Evolutionary conservation across 2,888 invertebrate species (phyloP).

Genomic region (Chloroclysta siterata): DNA sequence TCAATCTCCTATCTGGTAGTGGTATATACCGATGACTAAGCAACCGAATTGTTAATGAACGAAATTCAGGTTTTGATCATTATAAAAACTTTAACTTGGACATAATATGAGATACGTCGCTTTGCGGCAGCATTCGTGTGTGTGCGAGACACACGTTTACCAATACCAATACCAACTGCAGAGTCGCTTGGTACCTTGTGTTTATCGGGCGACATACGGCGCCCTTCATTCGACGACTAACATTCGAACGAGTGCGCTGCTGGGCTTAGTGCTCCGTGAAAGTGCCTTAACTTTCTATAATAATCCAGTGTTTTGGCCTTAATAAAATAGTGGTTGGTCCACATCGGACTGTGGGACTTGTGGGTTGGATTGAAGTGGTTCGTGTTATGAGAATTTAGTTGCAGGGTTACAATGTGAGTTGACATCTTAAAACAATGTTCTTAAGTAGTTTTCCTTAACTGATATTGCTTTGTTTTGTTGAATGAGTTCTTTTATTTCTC

Average conservation of each 20-base stretch:
- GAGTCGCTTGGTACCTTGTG: slow-evolving; percentile 41
- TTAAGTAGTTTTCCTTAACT: slow-evolving; percentile 13
- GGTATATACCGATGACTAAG: slow-evolving; percentile 21
- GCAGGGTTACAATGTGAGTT: slow-evolving; percentile 27
- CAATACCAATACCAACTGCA: neutral
- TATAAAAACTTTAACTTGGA: slow-evolving; percentile 9
- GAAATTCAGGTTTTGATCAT: slow-evolving; percentile 7
- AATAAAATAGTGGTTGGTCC: slow-evolving; percentile 19
- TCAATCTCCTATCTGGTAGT: neutral
- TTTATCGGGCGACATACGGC: slow-evolving; percentile 47
- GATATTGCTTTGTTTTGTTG: slow-evolving; percentile 3
- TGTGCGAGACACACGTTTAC: slow-evolving; percentile 17
- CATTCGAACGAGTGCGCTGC: slow-evolving; percentile 42
- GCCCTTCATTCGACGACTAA: slow-evolving; percentile 53
- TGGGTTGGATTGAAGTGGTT: slow-evolving; percentile 29
- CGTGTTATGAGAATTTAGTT: slow-evolving; percentile 22
- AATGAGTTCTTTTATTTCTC: neutral
- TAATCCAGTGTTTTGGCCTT: slow-evolving; percentile 40
- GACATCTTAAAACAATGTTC: slow-evolving; percentile 14
- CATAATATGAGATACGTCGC: slow-evolving; percentile 13
- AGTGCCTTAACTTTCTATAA: slow-evolving; percentile 67
- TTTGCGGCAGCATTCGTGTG: slow-evolving; percentile 15
- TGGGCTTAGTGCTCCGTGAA: slow-evolving; percentile 52
- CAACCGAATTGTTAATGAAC: slow-evolving; percentile 11
- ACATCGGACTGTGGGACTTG: neutral